Base-by-base conservation (phyloP, 2,797 vertebrate species). In the Remorina albescens region DNA sequence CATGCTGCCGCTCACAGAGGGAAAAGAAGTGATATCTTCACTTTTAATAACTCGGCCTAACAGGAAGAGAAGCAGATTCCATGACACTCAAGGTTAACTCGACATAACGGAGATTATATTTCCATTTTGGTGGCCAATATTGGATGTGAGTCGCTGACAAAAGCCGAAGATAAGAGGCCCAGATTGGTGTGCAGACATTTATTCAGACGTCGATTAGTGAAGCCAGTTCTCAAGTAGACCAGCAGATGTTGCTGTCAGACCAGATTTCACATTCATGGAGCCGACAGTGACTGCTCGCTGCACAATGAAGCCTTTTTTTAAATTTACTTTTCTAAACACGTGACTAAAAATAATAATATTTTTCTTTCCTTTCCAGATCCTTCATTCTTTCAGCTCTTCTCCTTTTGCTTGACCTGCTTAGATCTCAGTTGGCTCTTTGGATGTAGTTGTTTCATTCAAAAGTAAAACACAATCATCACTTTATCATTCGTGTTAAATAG, bases 221-320 rank as follows among this genome's bases (percentile, higher is more conserved):
- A 2, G 8, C 0, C 60, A 62, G 15, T 72, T 74, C 69, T 39
- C 4, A 0, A 0, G 8, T 26, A 0, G 0, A 10, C 81, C 88
- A 86, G 57, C 69, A 88, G 86, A 55, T 76, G 86, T 4, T 9
- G 51, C 58, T 72, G 8, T 80, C 26, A 0, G 7, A 71, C 76
- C 47, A 25, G 36, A 21, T 49, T 54, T 64, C 0, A 59, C 19
- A 44, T 41, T 54, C 25, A 34, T 3, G 26, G 0, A 0, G 13
- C 44, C 71, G 68, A 51, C 28, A 53, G 50, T 21, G 25, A 21
- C 26, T 23, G 28, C 23, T 34, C 8, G 15, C 6, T 15, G 11
- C 47, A 26, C 23, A 26, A 1, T 25, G 12, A 30, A 30, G 30
- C 30, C 3, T 36, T 8, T 1, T 9, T 7, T 6, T 34, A 6